Evolutionary conservation across 64 coral and sea anemone genomes (phyloP), one percentile per base, ranked within the genome.

Genomic region (Stichodactyla helianthus): DNA sequence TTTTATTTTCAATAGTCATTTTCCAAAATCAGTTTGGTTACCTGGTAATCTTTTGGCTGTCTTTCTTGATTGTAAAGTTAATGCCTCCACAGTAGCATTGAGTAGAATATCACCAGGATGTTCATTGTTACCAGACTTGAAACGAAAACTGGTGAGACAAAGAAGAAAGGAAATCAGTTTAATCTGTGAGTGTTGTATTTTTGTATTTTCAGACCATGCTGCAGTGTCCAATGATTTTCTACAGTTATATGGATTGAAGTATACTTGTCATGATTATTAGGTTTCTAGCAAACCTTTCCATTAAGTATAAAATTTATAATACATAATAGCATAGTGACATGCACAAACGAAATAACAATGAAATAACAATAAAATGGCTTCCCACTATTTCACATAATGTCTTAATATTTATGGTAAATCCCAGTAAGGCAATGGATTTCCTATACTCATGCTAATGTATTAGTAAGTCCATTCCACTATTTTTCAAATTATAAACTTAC

Each of bases 81-180:
- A 62, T 59, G 95, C 88, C 89, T 99, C 96, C 58, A 99, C 90
- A 23, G 93, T 88, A 78, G 96, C 96, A 91, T 99, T 99, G 18
- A 85, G 82, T 59, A 99, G 88, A 59, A 95, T 83, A 82, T 99
- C 96, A 6, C 96, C 96, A 50, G 96, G 96, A 88, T 99, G 96
- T 77, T 99, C 96, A 82, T 92, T 54, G 76, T 99, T 99, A 52
- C 96, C 96, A 59, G 96, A 92, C 63, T 99, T 99, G 82, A 99
- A 95, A 53, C 82, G 86, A 89, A 95, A 99, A 35, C 96, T 99
- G 79, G 20, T 74, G 13, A 84, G 10, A 74, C 52, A 86, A 57
- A 26, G 83, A 53, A 20, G 17, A 60, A 22, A 50, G 22, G 65
- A 88, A 2, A 14, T 82, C 44, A 50, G 57, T 18, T 65, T 65